Percentiles rank a stretch among this genome's conserved stretches.
These are phyloP conservation scores for Lasius fuliginosus DNA, from an alignment of 2,888 invertebrate genomes.

Conservation along the genomic window DNA sequence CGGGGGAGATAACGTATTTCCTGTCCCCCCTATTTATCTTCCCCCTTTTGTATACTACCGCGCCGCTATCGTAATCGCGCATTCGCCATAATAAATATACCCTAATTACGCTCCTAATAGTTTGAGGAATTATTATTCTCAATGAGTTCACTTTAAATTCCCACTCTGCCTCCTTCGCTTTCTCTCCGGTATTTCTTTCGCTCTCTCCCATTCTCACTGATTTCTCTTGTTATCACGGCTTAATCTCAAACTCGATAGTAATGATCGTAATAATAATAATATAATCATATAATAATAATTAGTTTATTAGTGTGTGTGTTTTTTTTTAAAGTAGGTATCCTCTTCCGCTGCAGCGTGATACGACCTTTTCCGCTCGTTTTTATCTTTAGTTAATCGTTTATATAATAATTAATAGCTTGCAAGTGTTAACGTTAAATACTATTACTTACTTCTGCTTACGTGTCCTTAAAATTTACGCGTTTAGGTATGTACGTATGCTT, in stretches of 20 bases:
- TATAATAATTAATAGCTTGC: slow-evolving; percentile 85
- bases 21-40: slow-evolving; percentile 53
- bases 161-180: slow-evolving; percentile 45
- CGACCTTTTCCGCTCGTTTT: slow-evolving; percentile 76
- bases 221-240: slow-evolving; percentile 82
- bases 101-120: slow-evolving; percentile 82
- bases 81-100: slow-evolving; percentile 74
- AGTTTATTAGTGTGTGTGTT: slow-evolving; percentile 81
- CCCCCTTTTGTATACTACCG: slow-evolving; percentile 58
- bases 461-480: slow-evolving; percentile 83
- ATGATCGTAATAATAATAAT: slow-evolving; percentile 83
- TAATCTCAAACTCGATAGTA: slow-evolving; percentile 84
- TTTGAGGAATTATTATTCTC: slow-evolving; percentile 80
- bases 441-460: slow-evolving; percentile 85
- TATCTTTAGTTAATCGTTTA: slow-evolving; percentile 84
- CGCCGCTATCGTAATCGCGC: slow-evolving; percentile 69
- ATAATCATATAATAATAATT: slow-evolving; percentile 81
- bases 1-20: slow-evolving; percentile 60
- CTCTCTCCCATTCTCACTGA: slow-evolving; percentile 62
- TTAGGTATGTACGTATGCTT: slow-evolving; percentile 84
- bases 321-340: slow-evolving; percentile 78
- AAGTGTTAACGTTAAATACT: slow-evolving; percentile 86
- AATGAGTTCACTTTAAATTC: slow-evolving; percentile 73
- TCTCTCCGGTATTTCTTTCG: slow-evolving; percentile 55
- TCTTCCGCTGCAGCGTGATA: slow-evolving; percentile 76